phyloP scores from a whole-genome alignment of 2,797 vertebrate genomes.

The Sebastes goodei region DNA sequence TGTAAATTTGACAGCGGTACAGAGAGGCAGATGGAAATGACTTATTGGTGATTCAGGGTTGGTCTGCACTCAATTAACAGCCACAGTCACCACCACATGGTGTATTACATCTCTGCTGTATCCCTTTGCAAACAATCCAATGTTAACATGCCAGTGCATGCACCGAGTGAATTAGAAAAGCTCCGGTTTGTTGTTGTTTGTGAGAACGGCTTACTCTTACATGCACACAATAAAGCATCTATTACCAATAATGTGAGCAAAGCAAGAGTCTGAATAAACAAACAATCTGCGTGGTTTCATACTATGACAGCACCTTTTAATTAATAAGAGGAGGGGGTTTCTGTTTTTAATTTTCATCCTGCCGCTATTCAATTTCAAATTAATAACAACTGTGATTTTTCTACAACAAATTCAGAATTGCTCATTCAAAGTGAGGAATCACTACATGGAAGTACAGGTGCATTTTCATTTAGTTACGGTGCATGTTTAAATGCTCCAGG shows the following conservation, averaged over 20 bases:
- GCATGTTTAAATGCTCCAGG: neutral
- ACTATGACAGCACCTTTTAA: neutral
- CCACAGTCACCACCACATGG: neutral
- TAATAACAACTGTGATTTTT: neutral
- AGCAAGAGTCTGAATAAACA: conserved; percentile 7
- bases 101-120: neutral
- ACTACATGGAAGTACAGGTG: too few species aligned
- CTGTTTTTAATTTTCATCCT: neutral
- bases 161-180: neutral
- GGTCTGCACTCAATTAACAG: neutral
- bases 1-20: neutral
- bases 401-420: neutral
- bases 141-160: neutral
- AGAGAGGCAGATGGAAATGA: neutral
- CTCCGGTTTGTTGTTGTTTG: neutral
- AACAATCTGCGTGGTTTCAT: neutral
- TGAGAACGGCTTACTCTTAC: neutral
- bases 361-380: neutral
- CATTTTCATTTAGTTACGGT: too few species aligned
- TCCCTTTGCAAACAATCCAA: neutral
- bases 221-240: neutral
- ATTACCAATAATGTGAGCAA: conserved; percentile 8
- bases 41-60: neutral
- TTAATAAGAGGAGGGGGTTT: neutral
- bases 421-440: neutral